phyloP scores from a whole-genome alignment of 2,113 vertebrate species.

The Morone saxatilis region DNA sequence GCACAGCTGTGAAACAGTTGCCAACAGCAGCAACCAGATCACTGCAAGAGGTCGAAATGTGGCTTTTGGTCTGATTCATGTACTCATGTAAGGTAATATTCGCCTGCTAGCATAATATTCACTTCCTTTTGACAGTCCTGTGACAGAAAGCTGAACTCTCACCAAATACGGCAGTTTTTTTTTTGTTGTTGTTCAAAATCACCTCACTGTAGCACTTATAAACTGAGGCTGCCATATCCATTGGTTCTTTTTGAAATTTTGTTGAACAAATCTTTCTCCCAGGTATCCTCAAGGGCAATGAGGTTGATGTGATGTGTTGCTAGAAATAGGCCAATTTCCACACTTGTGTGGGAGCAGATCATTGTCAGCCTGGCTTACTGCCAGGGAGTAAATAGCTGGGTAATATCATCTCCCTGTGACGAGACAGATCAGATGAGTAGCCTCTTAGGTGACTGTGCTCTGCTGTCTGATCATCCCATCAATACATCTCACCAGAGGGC shows the following conservation, averaged over 20 bases:
- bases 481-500: slow-evolving; percentile 28
- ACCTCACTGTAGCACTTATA: not conserved
- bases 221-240: slow-evolving; percentile 1
- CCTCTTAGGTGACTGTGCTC: slow-evolving; percentile 40
- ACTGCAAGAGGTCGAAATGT: not conserved
- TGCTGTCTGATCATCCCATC: slow-evolving; percentile 32
- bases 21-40: not conserved
- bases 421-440: slow-evolving; percentile 13
- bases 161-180: not conserved
- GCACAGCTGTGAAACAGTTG: not conserved
- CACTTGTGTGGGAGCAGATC: slow-evolving; percentile 36
- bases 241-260: slow-evolving; percentile 26
- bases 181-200: not conserved
- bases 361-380: slow-evolving; percentile 35
- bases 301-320: slow-evolving; percentile 34
- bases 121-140: not conserved
- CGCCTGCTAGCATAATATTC: not conserved
- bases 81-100: not conserved
- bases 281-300: slow-evolving; percentile 21
- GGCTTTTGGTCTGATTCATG: not conserved
- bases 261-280: slow-evolving; percentile 3
- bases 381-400: slow-evolving; percentile 53
- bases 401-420: slow-evolving; percentile 43
- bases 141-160: not conserved
- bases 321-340: slow-evolving; percentile 43